These are phyloP conservation scores for Lottia gigantea DNA, from an alignment of 2,888 invertebrate genomes.

Conservation along the genomic window DNA sequence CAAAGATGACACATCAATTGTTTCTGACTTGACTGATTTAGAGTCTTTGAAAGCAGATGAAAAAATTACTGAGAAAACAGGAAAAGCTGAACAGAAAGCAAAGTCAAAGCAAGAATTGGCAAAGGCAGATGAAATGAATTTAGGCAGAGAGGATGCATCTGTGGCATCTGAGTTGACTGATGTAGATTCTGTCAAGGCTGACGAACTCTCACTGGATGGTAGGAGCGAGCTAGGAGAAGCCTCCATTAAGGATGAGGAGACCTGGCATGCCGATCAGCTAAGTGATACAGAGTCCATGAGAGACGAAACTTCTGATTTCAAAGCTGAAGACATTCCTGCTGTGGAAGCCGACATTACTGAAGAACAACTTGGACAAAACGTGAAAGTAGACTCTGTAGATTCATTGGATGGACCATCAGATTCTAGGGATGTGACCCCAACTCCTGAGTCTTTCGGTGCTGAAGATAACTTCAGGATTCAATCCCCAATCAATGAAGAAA, in stretches of 20 bases:
- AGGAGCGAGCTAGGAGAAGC: neutral
- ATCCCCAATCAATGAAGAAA: neutral
- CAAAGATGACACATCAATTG: neutral
- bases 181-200: neutral
- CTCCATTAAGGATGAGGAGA: neutral
- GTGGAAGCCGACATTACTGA: neutral
- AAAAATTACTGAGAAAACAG: neutral
- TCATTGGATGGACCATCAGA: neutral
- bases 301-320: neutral
- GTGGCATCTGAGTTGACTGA: neutral
- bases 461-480: slow-evolving; percentile 7
- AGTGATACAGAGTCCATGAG: neutral
- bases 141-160: neutral
- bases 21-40: neutral
- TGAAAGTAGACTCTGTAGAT: neutral
- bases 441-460: neutral
- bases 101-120: neutral
- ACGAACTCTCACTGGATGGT: neutral
- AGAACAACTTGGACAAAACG: neutral
- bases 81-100: neutral
- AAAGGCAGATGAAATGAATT: neutral
- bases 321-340: neutral
- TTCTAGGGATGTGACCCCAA: too few species aligned
- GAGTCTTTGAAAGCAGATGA: neutral
- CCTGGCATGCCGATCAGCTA: neutral